Evolutionary conservation across 2,888 invertebrate genomes (phyloP).

Genomic region (Balanococcus diminutus): DNA sequence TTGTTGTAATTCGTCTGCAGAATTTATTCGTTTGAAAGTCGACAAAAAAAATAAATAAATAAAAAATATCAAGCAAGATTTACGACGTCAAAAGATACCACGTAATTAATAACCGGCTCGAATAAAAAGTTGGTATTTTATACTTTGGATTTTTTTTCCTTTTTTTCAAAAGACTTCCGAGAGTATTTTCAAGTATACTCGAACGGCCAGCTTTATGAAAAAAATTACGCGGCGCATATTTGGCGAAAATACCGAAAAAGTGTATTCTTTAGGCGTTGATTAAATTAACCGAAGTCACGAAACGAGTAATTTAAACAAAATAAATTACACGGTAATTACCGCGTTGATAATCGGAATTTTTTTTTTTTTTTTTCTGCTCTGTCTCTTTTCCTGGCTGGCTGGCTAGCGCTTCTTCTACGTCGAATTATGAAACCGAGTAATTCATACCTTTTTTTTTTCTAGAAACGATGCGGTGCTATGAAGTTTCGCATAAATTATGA

Average conservation of each 20-base stretch:
- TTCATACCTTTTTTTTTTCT: constrained; percentile 3
- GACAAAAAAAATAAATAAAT: not conserved
- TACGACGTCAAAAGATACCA: constrained; percentile 8
- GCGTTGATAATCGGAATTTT: constrained; percentile 1
- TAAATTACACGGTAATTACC: constrained; percentile 41
- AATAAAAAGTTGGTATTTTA: not conserved
- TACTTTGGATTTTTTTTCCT: not conserved
- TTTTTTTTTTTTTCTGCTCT: not conserved
- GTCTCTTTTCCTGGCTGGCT: too few relatives aligned
- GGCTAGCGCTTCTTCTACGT: not conserved
- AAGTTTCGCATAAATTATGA: not conserved
- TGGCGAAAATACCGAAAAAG: not conserved
- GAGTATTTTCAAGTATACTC: constrained; percentile 11
- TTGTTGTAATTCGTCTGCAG: not conserved
- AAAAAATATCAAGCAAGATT: not conserved
- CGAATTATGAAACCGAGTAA: constrained; percentile 14
- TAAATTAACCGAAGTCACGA: constrained; percentile 40
- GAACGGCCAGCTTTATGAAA: not conserved
- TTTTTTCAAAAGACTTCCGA: constrained; percentile 3
- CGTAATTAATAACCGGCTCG: not conserved
- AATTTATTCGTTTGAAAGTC: not conserved
- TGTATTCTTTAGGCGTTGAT: not conserved
- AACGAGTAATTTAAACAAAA: constrained; percentile 36
- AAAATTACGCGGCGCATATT: not conserved
- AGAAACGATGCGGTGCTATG: not conserved